Percentiles rank a stretch among this genome's conserved stretches.
Evolutionary conservation across 1,140 invertebrate species (phyloP).

Genomic region (Drosophila busckii): DNA sequence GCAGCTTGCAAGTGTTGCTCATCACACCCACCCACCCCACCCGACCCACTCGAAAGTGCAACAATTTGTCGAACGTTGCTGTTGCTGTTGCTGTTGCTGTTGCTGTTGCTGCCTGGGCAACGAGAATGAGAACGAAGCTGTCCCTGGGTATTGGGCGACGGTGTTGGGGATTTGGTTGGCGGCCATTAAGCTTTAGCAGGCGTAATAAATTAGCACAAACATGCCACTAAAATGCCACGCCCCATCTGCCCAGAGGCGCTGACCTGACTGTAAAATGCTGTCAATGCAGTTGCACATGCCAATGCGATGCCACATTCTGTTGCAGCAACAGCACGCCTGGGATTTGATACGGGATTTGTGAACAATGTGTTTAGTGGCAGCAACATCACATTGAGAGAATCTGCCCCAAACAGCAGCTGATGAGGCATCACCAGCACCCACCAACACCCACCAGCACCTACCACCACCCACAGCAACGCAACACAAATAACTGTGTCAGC

Average conservation of each 20-base stretch:
- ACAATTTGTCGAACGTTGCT: neutral
- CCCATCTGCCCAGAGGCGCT: slow-evolving; percentile 41
- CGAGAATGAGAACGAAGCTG: too few species aligned
- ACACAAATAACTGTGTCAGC: neutral
- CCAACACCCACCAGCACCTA: slow-evolving; percentile 3
- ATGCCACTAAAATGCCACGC: slow-evolving; percentile 72
- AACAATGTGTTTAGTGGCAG: slow-evolving; percentile 70
- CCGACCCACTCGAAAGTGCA: too few species aligned
- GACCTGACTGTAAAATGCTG: slow-evolving; percentile 59
- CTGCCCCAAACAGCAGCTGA: neutral
- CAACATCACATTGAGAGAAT: slow-evolving; percentile 12
- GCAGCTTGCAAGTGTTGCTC: neutral
- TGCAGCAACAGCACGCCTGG: slow-evolving; percentile 50
- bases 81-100: slow-evolving; percentile 14
- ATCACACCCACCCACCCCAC: too few species aligned
- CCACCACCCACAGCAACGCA: neutral
- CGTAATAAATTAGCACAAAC: slow-evolving; percentile 75
- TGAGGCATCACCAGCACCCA: neutral
- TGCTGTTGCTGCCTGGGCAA: slow-evolving; percentile 18
- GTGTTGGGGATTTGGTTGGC: slow-evolving; percentile 26
- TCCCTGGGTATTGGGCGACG: slow-evolving; percentile 15
- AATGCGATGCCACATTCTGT: slow-evolving; percentile 50
- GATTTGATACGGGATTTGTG: slow-evolving; percentile 64
- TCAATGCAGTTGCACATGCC: slow-evolving; percentile 62
- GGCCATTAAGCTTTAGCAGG: slow-evolving; percentile 63